Evolutionary conservation across 2,113 vertebrate genomes (phyloP), one percentile per base, ranked within the genome.

Genomic region (Plectropomus leopardus): DNA sequence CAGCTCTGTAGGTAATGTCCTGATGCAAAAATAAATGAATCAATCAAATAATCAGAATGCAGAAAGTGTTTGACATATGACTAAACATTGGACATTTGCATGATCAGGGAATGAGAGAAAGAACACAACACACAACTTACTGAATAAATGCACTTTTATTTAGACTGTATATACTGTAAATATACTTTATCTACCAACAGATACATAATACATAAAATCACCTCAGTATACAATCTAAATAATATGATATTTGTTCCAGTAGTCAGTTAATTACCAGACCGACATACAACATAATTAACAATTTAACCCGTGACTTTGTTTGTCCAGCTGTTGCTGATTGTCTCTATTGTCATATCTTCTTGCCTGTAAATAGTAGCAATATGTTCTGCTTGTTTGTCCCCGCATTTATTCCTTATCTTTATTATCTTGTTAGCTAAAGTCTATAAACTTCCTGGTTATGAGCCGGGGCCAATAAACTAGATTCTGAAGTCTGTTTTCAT

Each of bases 391-490:
- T 50, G 68, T 59, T 68, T 36, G 23, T 58, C 44, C 19, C 28
- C 1, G 2, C 17, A 13, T 67, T 58, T 34, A 36, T 36, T 50
- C 23, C 36, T 51, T 30, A 54, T 68, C 53, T 47, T 68, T 44
- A 61, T 48, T 8, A 15, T 58, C 53, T n/a, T 10, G 54, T 30
- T 26, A 11, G 15, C 42, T 61, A 19, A 60, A 34, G 63, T 61
- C 14, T 24, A 11, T 75, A 44, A 45, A 54, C 30, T 55, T 53
- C 13, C 21, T 65, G 60, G 42, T 67, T 60, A 58, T 66, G 34
- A 74, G 13, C 55, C n/a, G n/a, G n/a, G n/a, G 15, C 4, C 50
- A 28, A 42, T 44, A 61, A 40, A 53, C 58, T 1, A 11, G 26
- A 54, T 23, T 40, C 26, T 53, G 4, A 64, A 17, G 8, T 32